These are phyloP conservation scores for Strigops habroptila DNA, from an alignment of 2,113 vertebrate genomes.

Conservation along the genomic window DNA sequence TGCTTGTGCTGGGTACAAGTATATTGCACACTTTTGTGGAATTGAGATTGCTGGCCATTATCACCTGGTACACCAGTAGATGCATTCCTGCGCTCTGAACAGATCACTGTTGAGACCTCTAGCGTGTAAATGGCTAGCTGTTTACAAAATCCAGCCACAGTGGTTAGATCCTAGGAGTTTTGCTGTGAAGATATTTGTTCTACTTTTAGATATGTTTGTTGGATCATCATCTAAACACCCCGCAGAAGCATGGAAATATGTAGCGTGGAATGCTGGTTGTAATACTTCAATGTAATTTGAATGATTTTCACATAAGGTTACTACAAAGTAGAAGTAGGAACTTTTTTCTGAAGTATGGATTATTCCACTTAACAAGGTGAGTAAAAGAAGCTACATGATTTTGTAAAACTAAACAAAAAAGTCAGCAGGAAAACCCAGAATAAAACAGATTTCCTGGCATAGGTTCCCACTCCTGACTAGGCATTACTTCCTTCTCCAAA, in stretches of 20 bases:
- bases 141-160: neutral
- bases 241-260: neutral
- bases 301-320: neutral
- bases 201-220: neutral
- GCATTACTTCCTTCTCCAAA: neutral
- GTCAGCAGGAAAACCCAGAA: neutral
- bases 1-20: neutral
- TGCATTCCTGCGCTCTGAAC: neutral
- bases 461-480: neutral
- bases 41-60: neutral
- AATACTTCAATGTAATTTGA: neutral
- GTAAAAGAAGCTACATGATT: neutral
- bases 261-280: accelerated
- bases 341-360: neutral
- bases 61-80: neutral
- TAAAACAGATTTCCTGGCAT: neutral
- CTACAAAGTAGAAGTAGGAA: neutral
- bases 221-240: neutral
- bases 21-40: neutral
- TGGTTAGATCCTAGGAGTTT: neutral
- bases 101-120: neutral
- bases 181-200: neutral
- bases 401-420: neutral
- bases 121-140: neutral
- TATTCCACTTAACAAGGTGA: neutral